phyloP scores from a whole-genome alignment of 2,113 vertebrate genomes.

The Rhinichthys klamathensis region DNA sequence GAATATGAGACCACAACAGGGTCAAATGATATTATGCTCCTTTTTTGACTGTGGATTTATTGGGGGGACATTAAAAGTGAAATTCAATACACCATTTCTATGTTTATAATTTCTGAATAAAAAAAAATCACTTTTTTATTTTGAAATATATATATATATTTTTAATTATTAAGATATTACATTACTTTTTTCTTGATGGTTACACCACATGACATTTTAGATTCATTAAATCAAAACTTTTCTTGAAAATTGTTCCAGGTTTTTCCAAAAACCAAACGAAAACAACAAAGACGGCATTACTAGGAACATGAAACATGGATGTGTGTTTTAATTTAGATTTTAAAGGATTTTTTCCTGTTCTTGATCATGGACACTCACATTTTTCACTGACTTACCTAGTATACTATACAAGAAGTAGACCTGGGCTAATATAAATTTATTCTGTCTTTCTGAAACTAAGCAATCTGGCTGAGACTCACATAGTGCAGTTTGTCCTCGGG shows the following conservation, averaged over 20 bases:
- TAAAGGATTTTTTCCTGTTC: background rate
- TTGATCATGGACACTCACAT: background rate
- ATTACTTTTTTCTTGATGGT: background rate
- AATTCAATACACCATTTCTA: background rate
- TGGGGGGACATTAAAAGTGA: background rate
- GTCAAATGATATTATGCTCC: background rate
- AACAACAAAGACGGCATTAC: background rate
- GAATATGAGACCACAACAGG: background rate
- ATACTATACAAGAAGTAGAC: background rate
- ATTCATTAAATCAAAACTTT: background rate
- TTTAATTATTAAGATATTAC: background rate
- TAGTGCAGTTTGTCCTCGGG: background rate
- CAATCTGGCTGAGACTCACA: background rate
- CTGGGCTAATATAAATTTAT: background rate
- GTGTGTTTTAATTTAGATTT: background rate
- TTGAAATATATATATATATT: no score
- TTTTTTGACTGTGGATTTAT: background rate
- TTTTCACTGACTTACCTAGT: background rate
- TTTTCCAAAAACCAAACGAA: background rate
- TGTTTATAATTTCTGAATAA: background rate
- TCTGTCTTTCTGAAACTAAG: background rate
- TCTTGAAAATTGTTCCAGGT: background rate
- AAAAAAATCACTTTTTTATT: background rate
- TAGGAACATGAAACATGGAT: background rate
- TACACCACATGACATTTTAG: background rate